Conservation (phyloP, 1,140 invertebrate species). For the Lasioglossum baleicum region DNA sequence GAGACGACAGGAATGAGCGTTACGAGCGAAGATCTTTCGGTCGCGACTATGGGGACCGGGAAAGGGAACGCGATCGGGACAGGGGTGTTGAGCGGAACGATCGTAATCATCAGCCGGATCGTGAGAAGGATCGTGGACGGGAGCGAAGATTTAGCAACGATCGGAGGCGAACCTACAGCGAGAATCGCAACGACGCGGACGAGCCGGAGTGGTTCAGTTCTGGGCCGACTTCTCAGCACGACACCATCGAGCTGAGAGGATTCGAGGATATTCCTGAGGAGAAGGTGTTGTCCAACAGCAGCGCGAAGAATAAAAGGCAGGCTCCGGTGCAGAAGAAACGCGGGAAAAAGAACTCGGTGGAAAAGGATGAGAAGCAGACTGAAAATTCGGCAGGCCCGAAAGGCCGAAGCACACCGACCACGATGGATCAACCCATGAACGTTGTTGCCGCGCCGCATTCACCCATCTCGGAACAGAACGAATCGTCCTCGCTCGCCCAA, state of each 20-base stretch:
- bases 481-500: constrained; percentile 46
- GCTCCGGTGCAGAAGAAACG: constrained; percentile 77
- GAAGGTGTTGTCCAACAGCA: constrained; percentile 67
- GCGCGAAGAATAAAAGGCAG: constrained; percentile 76
- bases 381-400: constrained; percentile 70
- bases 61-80: constrained; percentile 68
- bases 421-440: constrained; percentile 69
- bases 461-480: constrained; percentile 73
- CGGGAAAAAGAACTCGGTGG: constrained; percentile 64
- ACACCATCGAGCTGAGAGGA: constrained; percentile 95
- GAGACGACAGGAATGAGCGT: constrained; percentile 70
- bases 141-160: constrained; percentile 77
- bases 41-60: constrained; percentile 77
- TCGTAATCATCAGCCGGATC: constrained; percentile 65
- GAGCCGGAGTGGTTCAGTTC: constrained; percentile 90
- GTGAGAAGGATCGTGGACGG: constrained; percentile 74
- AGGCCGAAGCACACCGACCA: constrained; percentile 75
- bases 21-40: constrained; percentile 81
- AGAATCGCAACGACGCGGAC: constrained; percentile 78
- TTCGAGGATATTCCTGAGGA: constrained; percentile 88
- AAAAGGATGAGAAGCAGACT: constrained; percentile 69
- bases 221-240: constrained; percentile 93
- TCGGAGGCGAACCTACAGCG: constrained; percentile 78
- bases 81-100: constrained; percentile 55
- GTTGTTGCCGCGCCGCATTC: constrained; percentile 70